phyloP scores from a whole-genome alignment of 1,140 invertebrate genomes.

The Aplysia californica region DNA sequence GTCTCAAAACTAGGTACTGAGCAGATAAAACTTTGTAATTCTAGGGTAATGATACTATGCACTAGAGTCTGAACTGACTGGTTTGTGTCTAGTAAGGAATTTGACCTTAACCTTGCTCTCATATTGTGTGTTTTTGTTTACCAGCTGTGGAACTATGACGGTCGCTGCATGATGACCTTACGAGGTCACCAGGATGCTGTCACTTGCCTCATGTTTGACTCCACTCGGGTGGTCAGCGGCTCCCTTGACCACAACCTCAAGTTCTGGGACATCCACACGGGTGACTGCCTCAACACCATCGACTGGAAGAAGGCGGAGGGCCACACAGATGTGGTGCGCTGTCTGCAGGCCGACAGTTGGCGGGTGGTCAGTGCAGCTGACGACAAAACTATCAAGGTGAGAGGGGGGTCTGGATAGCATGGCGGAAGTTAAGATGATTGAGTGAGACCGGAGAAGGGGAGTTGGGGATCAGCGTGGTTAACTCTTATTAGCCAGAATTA shows the following conservation, averaged over 20 bases:
- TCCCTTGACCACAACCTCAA: conserved; percentile 71
- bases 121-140: background rate
- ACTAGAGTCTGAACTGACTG: background rate
- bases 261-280: conserved; percentile 69
- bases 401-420: too few species aligned
- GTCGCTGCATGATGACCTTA: conserved; percentile 13
- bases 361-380: conserved; percentile 72
- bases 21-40: too few species aligned
- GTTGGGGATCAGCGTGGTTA: too few species aligned
- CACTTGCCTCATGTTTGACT: conserved; percentile 61
- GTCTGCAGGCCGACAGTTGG: conserved; percentile 71
- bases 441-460: too few species aligned
- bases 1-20: too few species aligned
- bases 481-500: too few species aligned
- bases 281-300: conserved; percentile 70
- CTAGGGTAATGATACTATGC: too few species aligned
- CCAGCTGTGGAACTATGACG: conserved; percentile 10
- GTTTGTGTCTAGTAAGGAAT: background rate
- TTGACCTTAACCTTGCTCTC: background rate
- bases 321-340: conserved; percentile 71
- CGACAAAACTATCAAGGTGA: conserved; percentile 73
- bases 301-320: conserved; percentile 73
- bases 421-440: too few species aligned
- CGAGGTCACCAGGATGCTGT: conserved; percentile 24
- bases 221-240: conserved; percentile 68